These are phyloP conservation scores for Circaetus gallicus DNA, from an alignment of 2,113 vertebrate species.

Conservation along the genomic window DNA sequence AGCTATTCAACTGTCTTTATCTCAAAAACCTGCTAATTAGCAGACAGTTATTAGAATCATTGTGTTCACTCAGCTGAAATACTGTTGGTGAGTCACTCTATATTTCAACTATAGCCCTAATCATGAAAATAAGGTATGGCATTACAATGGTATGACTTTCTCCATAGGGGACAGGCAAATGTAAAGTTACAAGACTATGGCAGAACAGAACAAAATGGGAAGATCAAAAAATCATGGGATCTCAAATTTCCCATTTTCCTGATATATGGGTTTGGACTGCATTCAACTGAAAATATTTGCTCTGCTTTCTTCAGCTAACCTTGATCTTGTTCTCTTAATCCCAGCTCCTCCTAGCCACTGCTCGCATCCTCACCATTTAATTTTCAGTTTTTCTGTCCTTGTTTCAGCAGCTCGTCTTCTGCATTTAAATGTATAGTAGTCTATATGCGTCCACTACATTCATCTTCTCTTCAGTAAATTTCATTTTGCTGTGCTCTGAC, in stretches of 20 bases:
- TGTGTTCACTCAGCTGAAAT: conserved; percentile 14
- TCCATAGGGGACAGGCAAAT: neutral
- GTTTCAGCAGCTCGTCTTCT: neutral
- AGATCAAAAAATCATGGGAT: neutral
- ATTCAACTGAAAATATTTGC: neutral
- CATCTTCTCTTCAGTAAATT: neutral
- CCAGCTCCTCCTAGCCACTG: neutral
- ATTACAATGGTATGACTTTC: neutral
- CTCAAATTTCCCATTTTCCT: neutral
- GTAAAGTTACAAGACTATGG: neutral
- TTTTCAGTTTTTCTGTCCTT: neutral
- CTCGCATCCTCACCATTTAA: neutral
- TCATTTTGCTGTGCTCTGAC: neutral
- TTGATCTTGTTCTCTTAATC: neutral
- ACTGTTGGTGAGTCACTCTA: neutral
- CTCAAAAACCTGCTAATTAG: conserved; percentile 46
- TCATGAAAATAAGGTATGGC: neutral
- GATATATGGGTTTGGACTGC: neutral
- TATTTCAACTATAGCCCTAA: neutral
- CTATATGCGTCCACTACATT: neutral
- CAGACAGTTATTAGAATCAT: conserved; percentile 5
- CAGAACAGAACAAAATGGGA: neutral
- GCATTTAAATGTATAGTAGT: neutral
- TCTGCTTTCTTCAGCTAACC: neutral
- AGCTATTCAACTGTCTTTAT: conserved; percentile 36